Base-by-base conservation (phyloP, 2,888 invertebrate genomes). In the Clanis bilineata region DNA sequence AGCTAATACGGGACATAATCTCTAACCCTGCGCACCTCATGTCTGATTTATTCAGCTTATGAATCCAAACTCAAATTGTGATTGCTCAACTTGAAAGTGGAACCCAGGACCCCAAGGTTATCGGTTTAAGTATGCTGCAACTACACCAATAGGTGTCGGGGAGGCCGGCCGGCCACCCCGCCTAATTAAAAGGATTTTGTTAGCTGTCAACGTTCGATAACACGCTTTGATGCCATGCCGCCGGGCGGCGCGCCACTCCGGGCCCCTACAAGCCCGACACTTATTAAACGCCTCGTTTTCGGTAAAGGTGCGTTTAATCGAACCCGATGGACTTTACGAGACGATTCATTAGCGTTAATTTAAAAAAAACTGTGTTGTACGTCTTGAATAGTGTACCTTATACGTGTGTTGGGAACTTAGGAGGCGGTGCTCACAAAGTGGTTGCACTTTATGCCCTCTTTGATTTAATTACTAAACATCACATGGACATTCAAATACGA, bases 181-280 rank as follows among this genome's bases (percentile, higher is more conserved):
- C 51, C 67, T 90, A 91, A 92, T 92, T 92, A 92, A 92, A 92
- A 88, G 88, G 90, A 90, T 90, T 91, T 90, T 90, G 90, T 91
- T 80, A 89, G 85, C 88, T 90, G 91, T 92, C 91, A 90, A 85
- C 83, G 75, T 65, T 71, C 85, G 91, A 92, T 90, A 90, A 86
- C 73, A 70, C 64, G 43, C 84, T 90, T 90, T 91, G 80, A 88
- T 68, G 74, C 68, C 71, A 88, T 68, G 74, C 68, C 71, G 75
- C 88, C 90, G 88, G 78, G n/a, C 68, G 71, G 75, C 88, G 90
- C 88, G 78, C 64, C 63, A 63, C 66, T 71, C 71, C 69, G 69
- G 56, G 63, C 65, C 56, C 21, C 56, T 18, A 47, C 56, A 36
- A 62, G 64, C 56, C 21, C 56, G 25, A 47, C 56, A 36, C 15